A percentile compares a stretch with the other conserved stretches of the same genome.
phyloP scores from a whole-genome alignment of 2,797 vertebrate species.

The Micrastur ruficollis region DNA sequence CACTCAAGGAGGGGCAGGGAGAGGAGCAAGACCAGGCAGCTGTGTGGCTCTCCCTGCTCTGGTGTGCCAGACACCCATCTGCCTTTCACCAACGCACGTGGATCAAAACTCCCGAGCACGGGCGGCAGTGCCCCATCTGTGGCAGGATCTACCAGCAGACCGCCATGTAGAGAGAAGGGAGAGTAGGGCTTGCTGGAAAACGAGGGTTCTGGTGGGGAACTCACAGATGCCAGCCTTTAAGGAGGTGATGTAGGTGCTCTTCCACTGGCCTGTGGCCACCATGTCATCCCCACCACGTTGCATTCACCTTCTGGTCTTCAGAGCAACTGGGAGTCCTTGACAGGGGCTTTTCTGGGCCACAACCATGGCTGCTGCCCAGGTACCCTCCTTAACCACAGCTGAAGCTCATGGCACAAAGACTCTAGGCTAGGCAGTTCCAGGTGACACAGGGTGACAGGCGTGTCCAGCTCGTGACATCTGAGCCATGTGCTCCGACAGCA shows the following conservation, averaged over 20 bases:
- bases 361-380: neutral
- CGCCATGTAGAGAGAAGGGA: accelerated
- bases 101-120: neutral
- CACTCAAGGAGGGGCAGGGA: neutral
- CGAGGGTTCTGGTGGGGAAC: accelerated
- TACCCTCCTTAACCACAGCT: neutral
- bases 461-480: neutral
- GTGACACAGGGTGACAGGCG: neutral
- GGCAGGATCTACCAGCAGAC: neutral
- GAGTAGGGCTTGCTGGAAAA: neutral
- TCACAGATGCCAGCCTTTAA: neutral
- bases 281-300: accelerated
- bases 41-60: neutral
- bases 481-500: neutral
- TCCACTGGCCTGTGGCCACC: neutral
- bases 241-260: neutral
- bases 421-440: neutral
- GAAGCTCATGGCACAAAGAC: neutral
- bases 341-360: neutral
- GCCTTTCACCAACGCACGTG: neutral
- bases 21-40: neutral
- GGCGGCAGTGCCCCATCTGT: neutral
- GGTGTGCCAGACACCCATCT: neutral
- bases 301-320: neutral
- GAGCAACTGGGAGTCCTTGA: neutral